Evolutionary conservation across 2,797 vertebrate species (phyloP).

Genomic region (Anabacerthia variegaticeps): DNA sequence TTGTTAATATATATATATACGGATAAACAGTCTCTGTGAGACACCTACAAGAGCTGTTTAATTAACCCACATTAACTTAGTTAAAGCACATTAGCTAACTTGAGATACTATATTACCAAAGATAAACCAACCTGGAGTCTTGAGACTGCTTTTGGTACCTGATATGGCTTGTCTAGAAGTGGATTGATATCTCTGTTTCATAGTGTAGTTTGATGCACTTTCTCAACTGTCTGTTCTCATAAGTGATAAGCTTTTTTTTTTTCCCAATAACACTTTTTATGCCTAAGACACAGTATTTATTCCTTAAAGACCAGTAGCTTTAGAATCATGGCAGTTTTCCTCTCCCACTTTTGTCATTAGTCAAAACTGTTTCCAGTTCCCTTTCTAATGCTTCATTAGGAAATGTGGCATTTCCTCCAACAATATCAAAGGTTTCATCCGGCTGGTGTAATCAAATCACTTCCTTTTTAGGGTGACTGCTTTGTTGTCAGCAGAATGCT

Average conservation of each 20-base stretch:
- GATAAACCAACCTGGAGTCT: neutral
- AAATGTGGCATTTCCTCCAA: neutral
- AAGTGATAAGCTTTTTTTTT: neutral
- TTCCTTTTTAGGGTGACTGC: neutral
- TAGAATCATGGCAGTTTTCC: neutral
- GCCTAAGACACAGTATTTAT: neutral
- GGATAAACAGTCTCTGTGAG: neutral
- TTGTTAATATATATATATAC: neutral
- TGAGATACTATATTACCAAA: neutral
- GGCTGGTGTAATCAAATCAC: neutral
- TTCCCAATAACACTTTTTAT: neutral
- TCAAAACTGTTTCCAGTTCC: neutral
- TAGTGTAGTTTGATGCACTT: neutral
- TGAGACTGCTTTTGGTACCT: neutral
- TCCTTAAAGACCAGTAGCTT: neutral
- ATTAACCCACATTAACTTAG: neutral
- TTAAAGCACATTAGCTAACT: neutral
- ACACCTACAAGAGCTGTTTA: neutral
- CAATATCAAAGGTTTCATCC: neutral
- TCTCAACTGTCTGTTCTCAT: neutral
- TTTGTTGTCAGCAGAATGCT: neutral
- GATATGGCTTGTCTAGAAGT: neutral
- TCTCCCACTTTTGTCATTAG: neutral
- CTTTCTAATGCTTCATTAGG: neutral
- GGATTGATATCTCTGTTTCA: neutral